A percentile compares a stretch with the other conserved stretches of the same genome.
Evolutionary conservation across 1,140 invertebrate species (phyloP).

Genomic region (Pogonomyrmex californicus): DNA sequence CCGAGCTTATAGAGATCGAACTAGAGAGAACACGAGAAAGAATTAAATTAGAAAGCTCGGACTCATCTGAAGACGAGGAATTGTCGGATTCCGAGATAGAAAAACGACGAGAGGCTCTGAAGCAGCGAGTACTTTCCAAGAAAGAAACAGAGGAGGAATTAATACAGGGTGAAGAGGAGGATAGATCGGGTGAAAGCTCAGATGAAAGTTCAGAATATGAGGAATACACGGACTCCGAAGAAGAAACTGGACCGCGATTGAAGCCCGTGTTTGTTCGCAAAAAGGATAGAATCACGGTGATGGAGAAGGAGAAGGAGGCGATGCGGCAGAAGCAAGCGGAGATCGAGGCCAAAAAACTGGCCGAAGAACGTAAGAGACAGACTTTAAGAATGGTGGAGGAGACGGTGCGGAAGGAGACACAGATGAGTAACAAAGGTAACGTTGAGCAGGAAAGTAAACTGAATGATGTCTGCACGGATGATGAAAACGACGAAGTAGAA

Average conservation of each 20-base stretch:
- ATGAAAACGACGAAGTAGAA: conserved; percentile 99
- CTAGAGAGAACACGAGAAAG: conserved; percentile 78
- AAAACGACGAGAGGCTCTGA: conserved; percentile 90
- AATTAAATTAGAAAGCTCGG: conserved; percentile 85
- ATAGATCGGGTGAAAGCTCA: conserved; percentile 92
- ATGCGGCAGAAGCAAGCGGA: conserved; percentile 93
- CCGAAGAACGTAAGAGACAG: conserved; percentile 91
- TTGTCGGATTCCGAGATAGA: conserved; percentile 95
- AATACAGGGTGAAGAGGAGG: conserved; percentile 90
- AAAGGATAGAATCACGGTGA: conserved; percentile 97
- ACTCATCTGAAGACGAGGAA: conserved; percentile 90
- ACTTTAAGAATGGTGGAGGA: conserved; percentile 97
- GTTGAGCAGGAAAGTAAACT: conserved; percentile 90
- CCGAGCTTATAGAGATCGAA: conserved; percentile 91
- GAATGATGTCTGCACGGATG: conserved; percentile 97
- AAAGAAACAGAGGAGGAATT: conserved; percentile 89
- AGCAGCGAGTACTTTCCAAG: conserved; percentile 90
- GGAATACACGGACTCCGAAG: conserved; percentile 96
- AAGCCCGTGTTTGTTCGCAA: conserved; percentile 99
- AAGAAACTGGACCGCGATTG: conserved; percentile 95
- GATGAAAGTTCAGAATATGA: conserved; percentile 94
- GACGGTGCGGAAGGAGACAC: conserved; percentile 92
- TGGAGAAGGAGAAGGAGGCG: conserved; percentile 97
- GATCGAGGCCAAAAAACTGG: conserved; percentile 88
- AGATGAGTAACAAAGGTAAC: conserved; percentile 85